These are phyloP conservation scores for Arothron firmamentum DNA, from an alignment of 2,113 vertebrate genomes.

Conservation along the genomic window DNA sequence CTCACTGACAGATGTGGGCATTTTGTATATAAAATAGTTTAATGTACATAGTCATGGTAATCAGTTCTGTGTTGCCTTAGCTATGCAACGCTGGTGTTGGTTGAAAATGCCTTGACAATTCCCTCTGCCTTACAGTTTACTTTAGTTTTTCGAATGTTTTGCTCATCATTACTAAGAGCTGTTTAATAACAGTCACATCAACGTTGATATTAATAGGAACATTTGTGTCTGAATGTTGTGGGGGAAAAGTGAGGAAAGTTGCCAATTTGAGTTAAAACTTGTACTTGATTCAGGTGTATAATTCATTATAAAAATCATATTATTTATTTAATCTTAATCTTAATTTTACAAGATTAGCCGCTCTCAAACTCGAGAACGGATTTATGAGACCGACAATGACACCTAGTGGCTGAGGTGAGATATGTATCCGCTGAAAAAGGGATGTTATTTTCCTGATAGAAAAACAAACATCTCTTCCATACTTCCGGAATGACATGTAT, in stretches of 20 bases:
- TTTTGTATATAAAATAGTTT: constrained; percentile 58
- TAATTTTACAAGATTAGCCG: background rate
- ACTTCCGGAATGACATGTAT: constrained; percentile 1
- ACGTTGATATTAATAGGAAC: constrained; percentile 19
- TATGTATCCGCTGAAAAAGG: constrained; percentile 6
- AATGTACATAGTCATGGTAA: constrained; percentile 63
- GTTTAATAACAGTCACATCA: constrained; percentile 31
- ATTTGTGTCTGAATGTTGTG: constrained; percentile 33
- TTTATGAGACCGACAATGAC: constrained; percentile 24
- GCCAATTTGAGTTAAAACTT: constrained; percentile 22
- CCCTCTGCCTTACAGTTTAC: constrained; percentile 73
- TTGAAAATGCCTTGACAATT: constrained; percentile 76
- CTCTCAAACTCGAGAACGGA: constrained; percentile 16
- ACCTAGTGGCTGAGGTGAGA: constrained; percentile 51
- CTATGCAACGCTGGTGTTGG: constrained; percentile 77
- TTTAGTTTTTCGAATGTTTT: constrained; percentile 58
- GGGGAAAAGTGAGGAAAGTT: constrained; percentile 18
- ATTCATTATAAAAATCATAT: constrained; percentile 11
- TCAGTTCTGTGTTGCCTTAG: constrained; percentile 68
- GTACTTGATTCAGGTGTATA: constrained; percentile 21
- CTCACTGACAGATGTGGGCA: constrained; percentile 33
- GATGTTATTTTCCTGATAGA: background rate
- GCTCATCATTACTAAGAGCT: constrained; percentile 19
- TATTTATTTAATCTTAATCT: constrained; percentile 20
- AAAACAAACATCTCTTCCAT: background rate